Conservation (phyloP, 2,888 invertebrate species). For the Parnassius orleans region DNA sequence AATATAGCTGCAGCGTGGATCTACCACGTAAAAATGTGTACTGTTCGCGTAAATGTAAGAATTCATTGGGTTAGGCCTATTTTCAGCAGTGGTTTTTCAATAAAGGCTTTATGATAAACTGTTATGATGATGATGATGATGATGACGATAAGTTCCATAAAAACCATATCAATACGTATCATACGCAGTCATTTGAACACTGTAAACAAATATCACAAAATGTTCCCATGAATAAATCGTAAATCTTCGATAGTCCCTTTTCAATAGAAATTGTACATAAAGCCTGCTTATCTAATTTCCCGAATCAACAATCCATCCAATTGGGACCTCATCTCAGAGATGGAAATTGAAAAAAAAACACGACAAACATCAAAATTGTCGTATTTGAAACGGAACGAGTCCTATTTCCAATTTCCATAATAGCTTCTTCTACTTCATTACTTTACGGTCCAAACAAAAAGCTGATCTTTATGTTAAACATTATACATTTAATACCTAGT, state of each 20-base stretch:
- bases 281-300: conserved; percentile 40
- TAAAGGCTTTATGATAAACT: too few relatives aligned
- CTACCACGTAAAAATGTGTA: too few relatives aligned
- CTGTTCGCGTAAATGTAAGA: too few relatives aligned
- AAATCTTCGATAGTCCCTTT: conserved; percentile 14
- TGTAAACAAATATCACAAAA: conserved; percentile 3
- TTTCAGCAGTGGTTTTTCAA: too few relatives aligned
- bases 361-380: conserved; percentile 56
- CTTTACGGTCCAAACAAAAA: conserved; percentile 34
- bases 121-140: too few relatives aligned
- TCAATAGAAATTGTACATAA: conserved; percentile 32
- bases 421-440: conserved; percentile 63
- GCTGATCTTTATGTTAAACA: neutral
- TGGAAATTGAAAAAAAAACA: conserved; percentile 48
- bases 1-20: too few relatives aligned
- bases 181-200: too few relatives aligned
- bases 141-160: too few relatives aligned
- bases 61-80: too few relatives aligned
- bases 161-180: too few relatives aligned
- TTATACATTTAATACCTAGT: too few relatives aligned
- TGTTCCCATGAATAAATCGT: conserved; percentile 3
- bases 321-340: conserved; percentile 34
- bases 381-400: conserved; percentile 50
- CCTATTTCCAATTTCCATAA: conserved; percentile 66
- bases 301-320: conserved; percentile 43